Percentiles rank a stretch among this genome's conserved stretches.
These are phyloP conservation scores for Crioceris asparagi DNA, from an alignment of 2,888 invertebrate species.

Conservation along the genomic window DNA sequence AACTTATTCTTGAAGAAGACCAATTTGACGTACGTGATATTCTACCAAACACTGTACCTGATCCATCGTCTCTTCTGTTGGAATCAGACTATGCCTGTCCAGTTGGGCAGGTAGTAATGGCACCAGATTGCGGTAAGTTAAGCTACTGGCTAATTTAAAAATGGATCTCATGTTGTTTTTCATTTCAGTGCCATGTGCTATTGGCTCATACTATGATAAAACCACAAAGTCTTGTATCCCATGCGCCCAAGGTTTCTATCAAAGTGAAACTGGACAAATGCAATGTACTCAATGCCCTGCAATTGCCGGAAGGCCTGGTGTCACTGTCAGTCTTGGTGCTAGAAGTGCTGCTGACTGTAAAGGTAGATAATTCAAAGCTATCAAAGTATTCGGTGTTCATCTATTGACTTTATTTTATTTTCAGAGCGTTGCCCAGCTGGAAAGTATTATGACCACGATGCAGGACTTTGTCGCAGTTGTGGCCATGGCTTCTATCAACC, in stretches of 20 bases:
- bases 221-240: slow-evolving; percentile 67
- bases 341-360: slow-evolving; percentile 83
- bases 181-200: slow-evolving; percentile 71
- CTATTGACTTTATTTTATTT: background rate
- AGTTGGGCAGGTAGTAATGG: slow-evolving; percentile 85
- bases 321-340: slow-evolving; percentile 78
- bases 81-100: slow-evolving; percentile 89
- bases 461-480: slow-evolving; percentile 81
- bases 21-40: slow-evolving; percentile 90
- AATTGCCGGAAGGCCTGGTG: slow-evolving; percentile 82
- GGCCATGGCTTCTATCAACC: slow-evolving; percentile 92
- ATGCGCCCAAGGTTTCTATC: slow-evolving; percentile 84
- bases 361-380: slow-evolving; percentile 38
- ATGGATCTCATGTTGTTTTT: no score
- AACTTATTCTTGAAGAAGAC: slow-evolving; percentile 84
- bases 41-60: slow-evolving; percentile 87
- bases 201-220: slow-evolving; percentile 77
- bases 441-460: slow-evolving; percentile 83
- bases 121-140: slow-evolving; percentile 77
- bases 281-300: slow-evolving; percentile 84
- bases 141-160: slow-evolving; percentile 2
- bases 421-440: slow-evolving; percentile 85
- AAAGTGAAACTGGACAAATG: slow-evolving; percentile 83
- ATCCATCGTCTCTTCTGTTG: slow-evolving; percentile 78
- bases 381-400: background rate